Evolutionary conservation across 2,113 vertebrate genomes (phyloP).

Genomic region (Protomyctophum bolini): DNA sequence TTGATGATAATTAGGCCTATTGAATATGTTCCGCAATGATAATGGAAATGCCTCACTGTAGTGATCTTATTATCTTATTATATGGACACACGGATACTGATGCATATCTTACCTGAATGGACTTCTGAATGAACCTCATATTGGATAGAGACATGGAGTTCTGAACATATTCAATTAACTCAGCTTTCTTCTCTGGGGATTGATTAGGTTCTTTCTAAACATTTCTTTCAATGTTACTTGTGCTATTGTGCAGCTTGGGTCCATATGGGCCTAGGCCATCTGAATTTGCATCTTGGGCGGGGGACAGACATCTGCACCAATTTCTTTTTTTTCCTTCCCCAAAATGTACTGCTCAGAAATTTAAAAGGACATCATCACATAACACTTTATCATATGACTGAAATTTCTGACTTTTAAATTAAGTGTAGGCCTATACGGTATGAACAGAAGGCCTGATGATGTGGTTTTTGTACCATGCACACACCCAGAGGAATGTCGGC

Average conservation of each 20-base stretch:
- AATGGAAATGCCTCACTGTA: too few relatives aligned
- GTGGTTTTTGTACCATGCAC: background rate
- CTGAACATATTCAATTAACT: background rate
- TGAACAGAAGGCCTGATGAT: background rate
- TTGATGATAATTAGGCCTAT: too few relatives aligned
- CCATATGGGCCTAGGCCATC: background rate
- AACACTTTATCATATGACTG: background rate
- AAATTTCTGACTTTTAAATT: background rate
- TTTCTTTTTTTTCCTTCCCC: constrained; percentile 9
- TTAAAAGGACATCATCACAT: background rate
- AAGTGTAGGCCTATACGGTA: background rate
- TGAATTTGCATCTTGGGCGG: constrained; percentile 61
- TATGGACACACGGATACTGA: too few relatives aligned
- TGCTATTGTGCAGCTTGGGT: background rate
- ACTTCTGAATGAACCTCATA: too few relatives aligned
- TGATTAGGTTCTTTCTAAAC: constrained; percentile 59
- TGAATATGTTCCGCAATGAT: too few relatives aligned
- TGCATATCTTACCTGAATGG: too few relatives aligned
- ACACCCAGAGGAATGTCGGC: constrained; percentile 57
- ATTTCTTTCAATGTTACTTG: constrained; percentile 54
- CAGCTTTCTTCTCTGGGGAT: constrained; percentile 26
- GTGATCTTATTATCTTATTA: too few relatives aligned
- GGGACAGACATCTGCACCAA: constrained; percentile 69
- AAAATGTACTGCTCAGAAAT: background rate
- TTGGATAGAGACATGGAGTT: background rate